Percentiles rank a stretch among this genome's conserved stretches.
Evolutionary conservation across 2,797 vertebrate species (phyloP).

Genomic region (Morus bassanus): DNA sequence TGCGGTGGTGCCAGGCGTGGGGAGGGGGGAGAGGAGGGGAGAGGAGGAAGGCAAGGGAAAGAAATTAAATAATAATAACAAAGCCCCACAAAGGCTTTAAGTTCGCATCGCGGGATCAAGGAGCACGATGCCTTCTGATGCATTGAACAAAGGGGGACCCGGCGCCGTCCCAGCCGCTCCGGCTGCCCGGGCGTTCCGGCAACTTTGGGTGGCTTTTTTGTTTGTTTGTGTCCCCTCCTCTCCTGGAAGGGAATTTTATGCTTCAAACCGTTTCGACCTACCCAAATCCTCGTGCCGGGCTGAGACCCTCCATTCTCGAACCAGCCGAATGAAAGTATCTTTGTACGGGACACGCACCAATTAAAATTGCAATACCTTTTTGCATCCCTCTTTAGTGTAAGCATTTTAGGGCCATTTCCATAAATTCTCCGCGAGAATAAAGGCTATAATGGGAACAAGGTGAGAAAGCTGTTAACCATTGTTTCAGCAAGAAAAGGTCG

Average conservation of each 20-base stretch:
- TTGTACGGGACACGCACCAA: constrained; percentile 54
- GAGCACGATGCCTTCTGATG: background rate
- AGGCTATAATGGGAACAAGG: constrained; percentile 75
- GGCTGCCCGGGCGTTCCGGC: background rate
- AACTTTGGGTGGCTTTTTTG: constrained; percentile 45
- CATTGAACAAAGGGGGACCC: constrained; percentile 12
- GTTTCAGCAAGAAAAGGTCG: constrained; percentile 80
- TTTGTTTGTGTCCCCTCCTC: background rate
- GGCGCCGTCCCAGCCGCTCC: background rate
- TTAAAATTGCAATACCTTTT: constrained; percentile 65
- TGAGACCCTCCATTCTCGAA: background rate
- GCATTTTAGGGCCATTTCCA: constrained; percentile 70
- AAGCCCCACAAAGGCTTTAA: constrained; percentile 53
- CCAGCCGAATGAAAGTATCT: constrained; percentile 33
- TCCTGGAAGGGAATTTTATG: background rate
- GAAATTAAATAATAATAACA: constrained; percentile 59
- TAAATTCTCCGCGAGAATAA: constrained; percentile 71
- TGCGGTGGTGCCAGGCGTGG: constrained; percentile 41
- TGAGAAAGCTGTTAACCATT: constrained; percentile 79
- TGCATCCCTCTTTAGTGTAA: constrained; percentile 54
- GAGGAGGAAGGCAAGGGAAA: constrained; percentile 18
- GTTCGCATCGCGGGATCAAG: constrained; percentile 15
- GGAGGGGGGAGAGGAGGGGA: constrained; percentile 32
- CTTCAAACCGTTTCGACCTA: background rate
- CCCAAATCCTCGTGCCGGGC: background rate